A percentile compares a stretch with the other conserved stretches of the same genome.
Evolutionary conservation across 1,140 invertebrate species (phyloP).

Genomic region (Chlorops oryzae): DNA sequence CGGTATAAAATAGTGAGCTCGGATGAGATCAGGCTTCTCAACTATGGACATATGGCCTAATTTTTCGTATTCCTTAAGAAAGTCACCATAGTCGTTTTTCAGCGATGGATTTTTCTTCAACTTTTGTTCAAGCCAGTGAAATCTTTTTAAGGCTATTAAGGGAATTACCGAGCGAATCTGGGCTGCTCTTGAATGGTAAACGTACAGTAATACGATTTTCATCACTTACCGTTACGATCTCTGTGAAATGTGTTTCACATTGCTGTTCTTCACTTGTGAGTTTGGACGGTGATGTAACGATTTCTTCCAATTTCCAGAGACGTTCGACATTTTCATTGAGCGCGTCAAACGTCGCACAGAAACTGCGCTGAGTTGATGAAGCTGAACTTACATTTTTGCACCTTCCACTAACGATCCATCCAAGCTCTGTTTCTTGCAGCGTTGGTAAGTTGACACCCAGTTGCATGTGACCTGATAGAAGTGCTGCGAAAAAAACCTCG

Average conservation of each 20-base stretch:
- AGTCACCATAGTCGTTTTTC: slow-evolving; percentile 3
- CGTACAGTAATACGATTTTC: background rate
- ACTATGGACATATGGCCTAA: slow-evolving; percentile 23
- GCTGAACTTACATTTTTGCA: too few relatives aligned
- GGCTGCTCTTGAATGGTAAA: background rate
- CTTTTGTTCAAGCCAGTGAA: background rate
- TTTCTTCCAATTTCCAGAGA: too few relatives aligned
- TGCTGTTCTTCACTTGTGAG: slow-evolving; percentile 8
- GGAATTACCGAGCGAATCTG: background rate
- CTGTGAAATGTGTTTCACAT: background rate
- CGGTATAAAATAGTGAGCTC: slow-evolving; percentile 3
- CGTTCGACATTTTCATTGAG: too few relatives aligned
- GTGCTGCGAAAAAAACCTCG: too few relatives aligned
- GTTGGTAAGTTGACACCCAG: too few relatives aligned
- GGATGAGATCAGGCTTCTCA: background rate
- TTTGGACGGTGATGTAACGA: too few relatives aligned
- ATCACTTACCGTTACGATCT: background rate
- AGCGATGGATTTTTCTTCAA: slow-evolving; percentile 1
- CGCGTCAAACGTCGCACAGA: too few relatives aligned
- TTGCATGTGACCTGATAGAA: too few relatives aligned
- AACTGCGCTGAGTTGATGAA: too few relatives aligned
- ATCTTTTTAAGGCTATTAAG: background rate
- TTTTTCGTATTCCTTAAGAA: slow-evolving; percentile 1
- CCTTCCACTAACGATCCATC: too few relatives aligned
- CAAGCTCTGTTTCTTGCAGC: too few relatives aligned